phyloP scores from a whole-genome alignment of 2,888 invertebrate species.

The Gymnocheta viridis region DNA sequence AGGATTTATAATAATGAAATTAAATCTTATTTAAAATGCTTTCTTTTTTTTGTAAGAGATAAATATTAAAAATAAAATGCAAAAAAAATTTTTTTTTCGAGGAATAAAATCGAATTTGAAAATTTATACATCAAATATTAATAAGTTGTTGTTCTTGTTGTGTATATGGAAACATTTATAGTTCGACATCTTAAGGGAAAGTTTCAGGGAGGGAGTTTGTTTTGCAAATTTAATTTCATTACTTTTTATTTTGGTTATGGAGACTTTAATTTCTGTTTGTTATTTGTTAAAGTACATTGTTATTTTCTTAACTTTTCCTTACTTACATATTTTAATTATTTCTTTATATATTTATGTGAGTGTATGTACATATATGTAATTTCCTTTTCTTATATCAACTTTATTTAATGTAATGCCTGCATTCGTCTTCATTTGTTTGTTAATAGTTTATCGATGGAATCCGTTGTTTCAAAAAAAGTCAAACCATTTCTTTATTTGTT shows the following conservation, averaged over 20 bases:
- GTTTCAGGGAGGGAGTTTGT: not conserved
- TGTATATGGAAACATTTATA: constrained; percentile 65
- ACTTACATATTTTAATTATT: constrained; percentile 29
- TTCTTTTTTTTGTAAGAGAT: too few relatives aligned
- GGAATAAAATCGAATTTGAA: constrained; percentile 14
- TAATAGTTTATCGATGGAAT: constrained; percentile 66
- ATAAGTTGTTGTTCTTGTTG: constrained; percentile 8
- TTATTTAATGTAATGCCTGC: constrained; percentile 66
- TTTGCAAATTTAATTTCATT: constrained; percentile 16
- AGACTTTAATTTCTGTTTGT: not conserved
- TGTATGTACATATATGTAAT: constrained; percentile 50
- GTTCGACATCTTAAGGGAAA: constrained; percentile 27
- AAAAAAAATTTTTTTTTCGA: constrained; percentile 42
- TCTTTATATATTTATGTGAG: constrained; percentile 37
- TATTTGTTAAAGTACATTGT: constrained; percentile 15
- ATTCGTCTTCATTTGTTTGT: constrained; percentile 57
- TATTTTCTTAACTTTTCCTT: not conserved
- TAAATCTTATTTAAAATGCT: too few relatives aligned
- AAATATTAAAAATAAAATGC: constrained; percentile 55
- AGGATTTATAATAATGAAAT: too few relatives aligned
- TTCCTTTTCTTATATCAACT: constrained; percentile 49
- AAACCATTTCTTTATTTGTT: constrained; percentile 59
- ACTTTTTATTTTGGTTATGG: too few relatives aligned
- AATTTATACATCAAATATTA: constrained; percentile 56
- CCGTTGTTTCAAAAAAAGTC: constrained; percentile 58